phyloP scores from a whole-genome alignment of 37 sponge, comb jelly and placozoan genomes.

The Oopsacas minuta region DNA sequence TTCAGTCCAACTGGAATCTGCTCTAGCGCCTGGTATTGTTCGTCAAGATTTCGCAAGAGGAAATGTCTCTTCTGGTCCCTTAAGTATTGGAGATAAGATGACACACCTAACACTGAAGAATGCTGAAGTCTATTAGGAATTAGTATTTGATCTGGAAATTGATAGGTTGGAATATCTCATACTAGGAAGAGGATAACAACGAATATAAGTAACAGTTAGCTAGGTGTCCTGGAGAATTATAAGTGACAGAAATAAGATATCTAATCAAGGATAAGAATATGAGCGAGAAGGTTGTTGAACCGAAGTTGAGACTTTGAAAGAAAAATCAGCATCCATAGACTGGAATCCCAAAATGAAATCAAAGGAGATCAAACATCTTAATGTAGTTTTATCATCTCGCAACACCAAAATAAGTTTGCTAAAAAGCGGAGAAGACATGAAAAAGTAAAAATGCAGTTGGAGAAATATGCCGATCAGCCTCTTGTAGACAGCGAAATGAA shows the following conservation, averaged over 20 bases:
- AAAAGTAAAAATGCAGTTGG: background rate
- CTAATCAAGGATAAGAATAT: background rate
- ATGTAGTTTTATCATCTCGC: background rate
- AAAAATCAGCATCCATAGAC: too few relatives aligned
- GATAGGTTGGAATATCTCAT: background rate
- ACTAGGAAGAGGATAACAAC: background rate
- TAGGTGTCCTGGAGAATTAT: background rate
- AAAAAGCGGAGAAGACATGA: background rate
- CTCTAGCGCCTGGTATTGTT: background rate
- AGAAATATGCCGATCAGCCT: background rate
- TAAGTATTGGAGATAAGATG: background rate
- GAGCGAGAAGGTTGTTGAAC: background rate
- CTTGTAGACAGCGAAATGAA: too few relatives aligned
- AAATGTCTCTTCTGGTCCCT: background rate
- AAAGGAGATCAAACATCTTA: background rate
- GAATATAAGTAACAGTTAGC: background rate
- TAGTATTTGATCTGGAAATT: background rate
- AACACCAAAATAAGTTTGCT: background rate
- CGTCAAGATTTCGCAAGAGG: background rate
- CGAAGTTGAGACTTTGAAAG: background rate
- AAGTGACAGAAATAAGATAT: background rate
- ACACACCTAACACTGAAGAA: background rate
- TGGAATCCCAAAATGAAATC: too few relatives aligned
- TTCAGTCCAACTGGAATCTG: background rate
- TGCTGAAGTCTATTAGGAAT: background rate